Conservation (phyloP, 2,888 invertebrate species). For the Laspeyria flexula region DNA sequence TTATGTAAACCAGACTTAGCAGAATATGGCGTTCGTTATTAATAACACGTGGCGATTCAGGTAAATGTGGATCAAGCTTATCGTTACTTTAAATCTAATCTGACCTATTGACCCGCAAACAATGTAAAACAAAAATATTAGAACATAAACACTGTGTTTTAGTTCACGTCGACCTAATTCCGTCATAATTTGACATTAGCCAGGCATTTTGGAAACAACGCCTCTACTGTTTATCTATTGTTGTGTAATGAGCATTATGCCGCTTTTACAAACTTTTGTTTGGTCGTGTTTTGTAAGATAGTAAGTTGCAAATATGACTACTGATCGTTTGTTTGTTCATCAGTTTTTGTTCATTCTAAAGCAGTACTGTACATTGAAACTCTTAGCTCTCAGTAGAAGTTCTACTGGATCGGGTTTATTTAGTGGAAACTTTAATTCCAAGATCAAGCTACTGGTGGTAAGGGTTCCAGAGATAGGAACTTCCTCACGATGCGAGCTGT, state of each 20-base stretch:
- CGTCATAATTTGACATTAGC: conserved; percentile 42
- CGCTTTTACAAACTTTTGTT: neutral
- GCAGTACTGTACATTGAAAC: no score
- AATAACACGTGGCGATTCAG: neutral
- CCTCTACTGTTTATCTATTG: conserved; percentile 20
- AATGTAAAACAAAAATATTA: conserved; percentile 19
- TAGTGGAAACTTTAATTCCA: no score
- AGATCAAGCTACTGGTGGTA: no score
- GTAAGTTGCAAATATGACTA: neutral
- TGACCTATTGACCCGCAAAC: conserved; percentile 24
- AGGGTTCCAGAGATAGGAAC: no score
- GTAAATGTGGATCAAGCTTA: conserved; percentile 3
- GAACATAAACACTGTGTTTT: conserved; percentile 24
- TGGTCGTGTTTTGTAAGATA: neutral
- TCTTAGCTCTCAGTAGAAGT: no score
- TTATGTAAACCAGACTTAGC: no score
- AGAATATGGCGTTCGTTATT: no score
- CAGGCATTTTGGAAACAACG: conserved; percentile 22
- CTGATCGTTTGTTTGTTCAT: neutral
- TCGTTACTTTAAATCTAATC: conserved; percentile 9
- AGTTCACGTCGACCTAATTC: conserved; percentile 33
- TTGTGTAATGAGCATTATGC: conserved; percentile 15
- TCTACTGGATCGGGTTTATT: no score
- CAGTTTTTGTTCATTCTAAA: neutral
- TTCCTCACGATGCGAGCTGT: no score